A percentile compares a stretch with the other conserved stretches of the same genome.
phyloP scores from a whole-genome alignment of 2,113 vertebrate species.

The Embiotoca jacksoni region DNA sequence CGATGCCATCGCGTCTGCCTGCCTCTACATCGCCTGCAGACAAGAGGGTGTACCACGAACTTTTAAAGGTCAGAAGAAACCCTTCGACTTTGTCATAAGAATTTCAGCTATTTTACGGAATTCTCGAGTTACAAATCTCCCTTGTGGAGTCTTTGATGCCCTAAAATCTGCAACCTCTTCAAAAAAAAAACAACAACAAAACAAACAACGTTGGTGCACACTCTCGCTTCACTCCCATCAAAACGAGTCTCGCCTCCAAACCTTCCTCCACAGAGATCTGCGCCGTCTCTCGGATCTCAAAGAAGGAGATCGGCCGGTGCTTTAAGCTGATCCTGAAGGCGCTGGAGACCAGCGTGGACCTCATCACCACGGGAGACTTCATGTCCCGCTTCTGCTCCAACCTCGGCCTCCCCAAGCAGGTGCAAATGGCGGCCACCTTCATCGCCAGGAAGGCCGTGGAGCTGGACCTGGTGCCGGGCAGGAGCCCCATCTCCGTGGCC shows the following conservation, averaged over 20 bases:
- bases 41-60: slow-evolving; percentile 98
- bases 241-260: background rate
- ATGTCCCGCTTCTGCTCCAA: slow-evolving; percentile 99
- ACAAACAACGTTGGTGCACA: too few relatives aligned
- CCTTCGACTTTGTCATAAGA: background rate
- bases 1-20: slow-evolving; percentile 98
- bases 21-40: slow-evolving; percentile 98
- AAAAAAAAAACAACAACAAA: too few relatives aligned
- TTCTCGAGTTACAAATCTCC: too few relatives aligned
- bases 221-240: too few relatives aligned
- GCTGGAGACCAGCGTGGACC: slow-evolving; percentile 97
- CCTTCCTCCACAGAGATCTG: slow-evolving; percentile 91
- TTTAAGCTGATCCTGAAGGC: slow-evolving; percentile 99
- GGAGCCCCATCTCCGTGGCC: slow-evolving; percentile 97
- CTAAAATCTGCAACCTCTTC: too few relatives aligned
- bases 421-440: slow-evolving; percentile 97
- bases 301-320: slow-evolving; percentile 99
- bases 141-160: too few relatives aligned
- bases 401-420: slow-evolving; percentile 96
- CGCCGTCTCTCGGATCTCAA: slow-evolving; percentile 97
- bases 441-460: slow-evolving; percentile 98
- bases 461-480: slow-evolving; percentile 95
- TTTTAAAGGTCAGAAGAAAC: slow-evolving; percentile 91
- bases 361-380: slow-evolving; percentile 98
- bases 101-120: background rate